Evolutionary conservation across 2,113 vertebrate genomes (phyloP), one percentile per base, ranked within the genome.

Genomic region (Piliocolobus tephrosceles): DNA sequence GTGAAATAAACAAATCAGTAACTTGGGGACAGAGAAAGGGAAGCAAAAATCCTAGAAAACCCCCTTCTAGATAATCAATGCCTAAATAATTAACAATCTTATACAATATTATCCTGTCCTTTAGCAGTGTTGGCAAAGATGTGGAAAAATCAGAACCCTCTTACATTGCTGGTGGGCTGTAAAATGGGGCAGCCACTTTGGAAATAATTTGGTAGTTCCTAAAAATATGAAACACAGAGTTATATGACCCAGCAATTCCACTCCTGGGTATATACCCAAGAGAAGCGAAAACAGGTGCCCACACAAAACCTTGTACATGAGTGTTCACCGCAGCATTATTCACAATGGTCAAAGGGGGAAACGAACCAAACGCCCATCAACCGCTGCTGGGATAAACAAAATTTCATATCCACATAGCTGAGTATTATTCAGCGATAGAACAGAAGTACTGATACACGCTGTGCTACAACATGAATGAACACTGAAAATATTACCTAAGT

Each of bases 21-120:
- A 86, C 83, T 32, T 55, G n/a, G 52, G 81, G 22, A 86, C 23
- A 87, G 55, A 93, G 43, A 95, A 81, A 93, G 70, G 94, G 43
- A 88, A 96, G 87, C 17, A 57, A 89, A 94, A 87, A 70, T 73
- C 40, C 80, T 83, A 50, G 88, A 94, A 94, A 88, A 66, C 3
- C 32, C 38, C 27, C 27, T 38, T 73, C 61, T 2, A 83, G 45
- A 86, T 83, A 88, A 92, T 47, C 30, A 43, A 5, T 25, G 22
- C 32, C 14, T 10, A 32, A 88, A 72, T 73, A 52, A 90, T 4
- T 40, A 13, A 23, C 18, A 85, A 14, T 88, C 6, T 86, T 61
- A n/a, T 22, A 50, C n/a, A 47, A 52, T 32, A 16, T 12, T 17
- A 4, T 10, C 82, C 8, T 73, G 18, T 80, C 43, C 57, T 27